These are phyloP conservation scores for Acrocephalus kingi DNA, from an alignment of 2,113 vertebrate species.

Conservation along the genomic window DNA sequence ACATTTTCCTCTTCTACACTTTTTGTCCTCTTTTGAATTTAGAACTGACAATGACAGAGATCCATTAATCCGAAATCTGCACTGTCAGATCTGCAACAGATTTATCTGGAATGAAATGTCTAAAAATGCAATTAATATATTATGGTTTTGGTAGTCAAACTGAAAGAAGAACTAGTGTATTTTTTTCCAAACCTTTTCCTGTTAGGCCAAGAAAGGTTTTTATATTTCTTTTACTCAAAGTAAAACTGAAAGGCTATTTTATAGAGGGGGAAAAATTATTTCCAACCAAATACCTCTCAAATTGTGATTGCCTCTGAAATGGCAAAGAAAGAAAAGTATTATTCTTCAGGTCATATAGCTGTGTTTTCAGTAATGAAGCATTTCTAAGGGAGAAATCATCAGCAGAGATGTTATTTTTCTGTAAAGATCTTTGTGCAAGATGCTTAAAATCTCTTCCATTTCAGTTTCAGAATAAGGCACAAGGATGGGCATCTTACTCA, in stretches of 20 bases:
- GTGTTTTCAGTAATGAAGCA: constrained; percentile 36
- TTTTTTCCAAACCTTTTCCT: background rate
- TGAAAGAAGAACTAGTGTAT: background rate
- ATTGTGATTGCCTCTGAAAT: constrained; percentile 5
- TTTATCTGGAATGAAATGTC: background rate
- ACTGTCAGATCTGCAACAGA: background rate
- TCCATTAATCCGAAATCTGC: background rate
- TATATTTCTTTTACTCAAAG: background rate
- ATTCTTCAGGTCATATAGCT: constrained; percentile 42
- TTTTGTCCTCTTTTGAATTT: background rate
- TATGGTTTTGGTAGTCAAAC: background rate
- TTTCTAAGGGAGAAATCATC: constrained; percentile 50
- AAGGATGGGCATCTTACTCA: background rate
- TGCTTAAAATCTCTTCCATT: constrained; percentile 39
- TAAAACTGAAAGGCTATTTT: background rate
- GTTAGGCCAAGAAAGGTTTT: background rate
- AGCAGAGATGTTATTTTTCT: constrained; percentile 42
- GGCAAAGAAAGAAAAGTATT: background rate
- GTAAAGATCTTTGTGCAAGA: constrained; percentile 3
- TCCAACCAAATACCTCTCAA: background rate
- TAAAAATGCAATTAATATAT: background rate
- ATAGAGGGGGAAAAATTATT: background rate
- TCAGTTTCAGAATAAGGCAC: constrained; percentile 20
- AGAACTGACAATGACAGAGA: background rate
- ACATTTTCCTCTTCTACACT: background rate